phyloP scores from a whole-genome alignment of 2,113 vertebrate genomes.

The Apteryx owenii region DNA sequence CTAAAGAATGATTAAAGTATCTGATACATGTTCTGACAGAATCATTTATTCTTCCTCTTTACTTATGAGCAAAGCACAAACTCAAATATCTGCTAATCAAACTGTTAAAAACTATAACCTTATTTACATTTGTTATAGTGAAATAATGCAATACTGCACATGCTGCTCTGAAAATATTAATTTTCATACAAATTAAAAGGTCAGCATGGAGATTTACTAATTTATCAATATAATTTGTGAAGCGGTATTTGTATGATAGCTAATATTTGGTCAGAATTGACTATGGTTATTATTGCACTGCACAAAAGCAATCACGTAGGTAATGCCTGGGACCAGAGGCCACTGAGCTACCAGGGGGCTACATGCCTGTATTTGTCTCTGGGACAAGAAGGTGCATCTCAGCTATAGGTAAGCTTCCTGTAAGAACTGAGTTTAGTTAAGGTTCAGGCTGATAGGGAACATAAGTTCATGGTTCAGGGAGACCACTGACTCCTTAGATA shows the following conservation, averaged over 20 bases:
- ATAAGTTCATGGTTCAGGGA: background rate
- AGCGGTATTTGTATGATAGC: background rate
- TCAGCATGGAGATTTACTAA: background rate
- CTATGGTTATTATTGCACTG: background rate
- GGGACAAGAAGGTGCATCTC: background rate
- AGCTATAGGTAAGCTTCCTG: background rate
- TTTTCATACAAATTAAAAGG: background rate
- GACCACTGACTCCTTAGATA: background rate
- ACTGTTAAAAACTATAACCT: background rate
- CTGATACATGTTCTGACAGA: background rate
- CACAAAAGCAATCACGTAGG: background rate
- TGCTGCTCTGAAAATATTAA: background rate
- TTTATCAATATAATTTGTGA: background rate
- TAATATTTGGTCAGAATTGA: conserved; percentile 7
- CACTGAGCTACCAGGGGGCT: background rate
- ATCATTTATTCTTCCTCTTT: background rate
- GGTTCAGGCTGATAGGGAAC: background rate
- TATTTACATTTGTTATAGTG: background rate
- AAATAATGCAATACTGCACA: background rate
- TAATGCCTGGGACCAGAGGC: background rate
- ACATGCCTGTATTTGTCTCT: background rate
- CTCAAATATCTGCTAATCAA: background rate
- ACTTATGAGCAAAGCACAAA: background rate
- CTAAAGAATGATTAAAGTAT: background rate
- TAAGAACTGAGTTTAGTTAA: background rate